Base-by-base conservation (phyloP, 2,113 vertebrate genomes). In the Hypocryptadius cinnamomeus region DNA sequence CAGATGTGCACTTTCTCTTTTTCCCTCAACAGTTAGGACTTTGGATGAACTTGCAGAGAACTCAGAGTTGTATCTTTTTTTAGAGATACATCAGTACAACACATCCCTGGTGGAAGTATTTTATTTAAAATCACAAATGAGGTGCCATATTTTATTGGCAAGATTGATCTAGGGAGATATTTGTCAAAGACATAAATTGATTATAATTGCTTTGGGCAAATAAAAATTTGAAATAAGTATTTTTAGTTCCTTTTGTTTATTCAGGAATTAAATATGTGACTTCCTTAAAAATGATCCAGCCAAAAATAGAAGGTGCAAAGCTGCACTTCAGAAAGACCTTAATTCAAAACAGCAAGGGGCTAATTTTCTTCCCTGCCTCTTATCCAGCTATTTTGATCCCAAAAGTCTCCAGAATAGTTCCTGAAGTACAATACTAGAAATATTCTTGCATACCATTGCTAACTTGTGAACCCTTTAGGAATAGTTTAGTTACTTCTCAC, bases 191-290 rank as follows among this genome's bases (percentile, higher is more conserved):
- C 50, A 50, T 73, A 59, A 47, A 89, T 74, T n/a, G 71, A 61
- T 87, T 66, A 25, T 64, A 92, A 91, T 93, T 91, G 51, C 28
- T 90, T 40, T 78, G 70, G 81, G n/a, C 39, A 94, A 90, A 87
- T 81, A 83, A 86, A 81, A 84, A 83, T 80, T 27, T 40, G 31
- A 64, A 79, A 79, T 54, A 71, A 85, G 23, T 74, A 11, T 79
- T 93, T 92, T 64, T 91, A 86, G 33, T 25, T 85, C 16, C 60
- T 74, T 93, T 90, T 44, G 30, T 92, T 95, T 96, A 45, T 94
- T 92, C 79, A 48, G 33, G 63, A 60, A 53, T 53, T 22, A 69
- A 86, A 53, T 90, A 79, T 31, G 30, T 91, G 39, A 72, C 56
- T 90, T 93, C 53, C 84, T 95, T 6, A 70, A 31, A 84, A 96